Percentiles rank a stretch among this genome's conserved stretches.
Evolutionary conservation across 1,140 invertebrate genomes (phyloP).

Genomic region (Monochamus saltuarius): DNA sequence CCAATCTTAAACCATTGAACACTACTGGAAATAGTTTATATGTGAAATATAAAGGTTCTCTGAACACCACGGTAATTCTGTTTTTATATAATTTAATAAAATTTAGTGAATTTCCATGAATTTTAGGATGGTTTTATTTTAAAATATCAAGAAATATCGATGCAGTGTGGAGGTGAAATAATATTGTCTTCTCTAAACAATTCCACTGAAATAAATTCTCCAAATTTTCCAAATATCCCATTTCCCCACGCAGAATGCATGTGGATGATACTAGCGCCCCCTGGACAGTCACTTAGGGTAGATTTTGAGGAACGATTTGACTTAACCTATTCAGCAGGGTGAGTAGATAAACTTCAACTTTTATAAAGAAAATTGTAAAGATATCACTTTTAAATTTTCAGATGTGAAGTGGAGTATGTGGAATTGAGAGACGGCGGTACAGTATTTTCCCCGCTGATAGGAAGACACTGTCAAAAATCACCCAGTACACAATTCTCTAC

Average conservation of each 20-base stretch:
- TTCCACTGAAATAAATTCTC: constrained; percentile 63
- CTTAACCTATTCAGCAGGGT: constrained; percentile 50
- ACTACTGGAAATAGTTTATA: constrained; percentile 69
- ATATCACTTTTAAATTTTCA: constrained; percentile 13
- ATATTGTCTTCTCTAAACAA: constrained; percentile 51
- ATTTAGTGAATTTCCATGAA: constrained; percentile 33
- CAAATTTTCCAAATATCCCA: constrained; percentile 78
- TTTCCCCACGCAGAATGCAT: constrained; percentile 73
- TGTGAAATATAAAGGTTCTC: constrained; percentile 53
- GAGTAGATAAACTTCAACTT: neutral
- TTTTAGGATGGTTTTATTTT: constrained; percentile 58
- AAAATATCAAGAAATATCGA: constrained; percentile 59
- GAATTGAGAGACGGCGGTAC: constrained; percentile 79
- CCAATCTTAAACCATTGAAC: constrained; percentile 54
- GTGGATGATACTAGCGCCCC: constrained; percentile 72
- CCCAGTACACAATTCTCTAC: constrained; percentile 60
- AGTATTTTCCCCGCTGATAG: constrained; percentile 60
- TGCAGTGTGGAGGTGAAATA: constrained; percentile 64
- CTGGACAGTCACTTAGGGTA: constrained; percentile 68
- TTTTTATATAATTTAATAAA: neutral
- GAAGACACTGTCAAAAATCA: constrained; percentile 62
- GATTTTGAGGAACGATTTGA: constrained; percentile 78
- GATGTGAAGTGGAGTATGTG: constrained; percentile 61
- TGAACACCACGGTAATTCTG: constrained; percentile 20
- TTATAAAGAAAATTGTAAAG: too few relatives aligned